Evolutionary conservation across 2,888 invertebrate genomes (phyloP).

Genomic region (Anoncus sp.): DNA sequence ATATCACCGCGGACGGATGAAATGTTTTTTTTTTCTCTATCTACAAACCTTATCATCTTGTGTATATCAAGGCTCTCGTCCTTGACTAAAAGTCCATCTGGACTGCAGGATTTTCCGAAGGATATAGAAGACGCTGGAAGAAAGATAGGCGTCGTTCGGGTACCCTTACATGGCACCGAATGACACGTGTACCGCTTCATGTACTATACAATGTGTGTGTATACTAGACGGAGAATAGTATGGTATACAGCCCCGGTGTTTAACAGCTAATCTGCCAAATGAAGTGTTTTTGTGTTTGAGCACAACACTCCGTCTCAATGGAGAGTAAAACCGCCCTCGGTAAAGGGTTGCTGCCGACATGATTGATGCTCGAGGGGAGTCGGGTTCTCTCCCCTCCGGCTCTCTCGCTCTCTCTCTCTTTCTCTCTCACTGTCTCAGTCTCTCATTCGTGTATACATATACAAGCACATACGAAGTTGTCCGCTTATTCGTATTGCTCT

Average conservation of each 20-base stretch:
- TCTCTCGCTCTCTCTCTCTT: slow-evolving; percentile 51
- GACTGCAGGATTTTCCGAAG: not conserved
- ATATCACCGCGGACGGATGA: not conserved
- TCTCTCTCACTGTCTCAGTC: slow-evolving; percentile 5
- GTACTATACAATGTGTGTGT: slow-evolving; percentile 16
- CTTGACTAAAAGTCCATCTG: slow-evolving; percentile 17
- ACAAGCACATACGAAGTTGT: slow-evolving; percentile 6
- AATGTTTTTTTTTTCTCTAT: not conserved
- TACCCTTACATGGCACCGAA: slow-evolving; percentile 50
- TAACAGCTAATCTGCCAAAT: slow-evolving; percentile 83
- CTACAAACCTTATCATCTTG: not conserved
- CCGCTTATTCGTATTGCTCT: slow-evolving; percentile 29
- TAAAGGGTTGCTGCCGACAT: slow-evolving; percentile 82
- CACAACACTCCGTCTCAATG: slow-evolving; percentile 83
- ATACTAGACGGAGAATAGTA: slow-evolving; percentile 43
- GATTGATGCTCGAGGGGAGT: slow-evolving; percentile 82
- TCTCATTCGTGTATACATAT: no score
- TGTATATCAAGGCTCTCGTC: not conserved
- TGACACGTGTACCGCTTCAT: slow-evolving; percentile 65
- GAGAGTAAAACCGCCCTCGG: slow-evolving; percentile 81
- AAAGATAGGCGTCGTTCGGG: slow-evolving; percentile 40
- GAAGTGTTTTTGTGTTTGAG: slow-evolving; percentile 83
- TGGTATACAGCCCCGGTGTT: slow-evolving; percentile 75
- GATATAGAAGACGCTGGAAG: not conserved
- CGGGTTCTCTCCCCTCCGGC: slow-evolving; percentile 61